Percentiles rank a stretch among this genome's conserved stretches.
These are phyloP conservation scores for Hemiscyllium ocellatum DNA, from an alignment of 2,113 vertebrate genomes.

Conservation along the genomic window DNA sequence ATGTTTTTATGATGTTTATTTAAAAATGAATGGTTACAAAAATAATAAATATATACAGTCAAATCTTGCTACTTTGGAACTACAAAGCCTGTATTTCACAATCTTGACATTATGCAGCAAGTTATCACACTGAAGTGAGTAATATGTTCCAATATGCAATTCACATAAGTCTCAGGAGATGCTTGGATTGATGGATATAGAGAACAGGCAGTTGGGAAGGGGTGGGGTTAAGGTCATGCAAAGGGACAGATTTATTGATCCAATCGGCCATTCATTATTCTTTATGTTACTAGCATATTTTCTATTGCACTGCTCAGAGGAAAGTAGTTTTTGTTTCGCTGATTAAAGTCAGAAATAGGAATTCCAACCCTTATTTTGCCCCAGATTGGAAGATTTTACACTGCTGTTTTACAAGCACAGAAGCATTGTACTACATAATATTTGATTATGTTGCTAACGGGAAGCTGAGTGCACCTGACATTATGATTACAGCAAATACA, in stretches of 20 bases:
- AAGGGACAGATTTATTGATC: neutral
- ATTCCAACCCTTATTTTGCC: too few species aligned
- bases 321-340: neutral
- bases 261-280: neutral
- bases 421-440: neutral
- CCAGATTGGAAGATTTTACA: too few species aligned
- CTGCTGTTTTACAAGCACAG: too few species aligned
- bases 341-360: too few species aligned
- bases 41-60: neutral
- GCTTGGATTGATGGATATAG: neutral
- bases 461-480: neutral
- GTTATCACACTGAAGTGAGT: neutral
- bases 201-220: neutral
- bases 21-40: conserved; percentile 12
- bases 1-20: conserved; percentile 22
- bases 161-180: neutral
- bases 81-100: neutral
- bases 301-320: neutral
- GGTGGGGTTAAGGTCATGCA: neutral
- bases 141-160: neutral
- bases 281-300: neutral
- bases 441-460: neutral
- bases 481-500: neutral
- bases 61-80: neutral
- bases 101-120: neutral